Conservation (phyloP, 2,113 vertebrate genomes). For the Oncorhynchus tshawytscha region DNA sequence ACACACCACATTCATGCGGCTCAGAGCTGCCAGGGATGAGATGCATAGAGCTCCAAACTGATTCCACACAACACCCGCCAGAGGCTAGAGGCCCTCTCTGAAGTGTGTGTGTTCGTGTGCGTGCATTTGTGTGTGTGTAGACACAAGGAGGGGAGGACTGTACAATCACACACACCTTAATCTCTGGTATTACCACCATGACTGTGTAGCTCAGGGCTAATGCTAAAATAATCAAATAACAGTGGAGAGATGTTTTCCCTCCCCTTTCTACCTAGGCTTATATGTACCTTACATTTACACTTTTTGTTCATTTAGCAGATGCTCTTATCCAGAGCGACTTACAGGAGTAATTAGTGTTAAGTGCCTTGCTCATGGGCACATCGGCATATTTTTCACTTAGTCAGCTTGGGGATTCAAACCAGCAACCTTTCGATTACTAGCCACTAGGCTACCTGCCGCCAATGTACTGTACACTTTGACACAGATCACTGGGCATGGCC, state of each 20-base stretch:
- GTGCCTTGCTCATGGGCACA: too few species aligned
- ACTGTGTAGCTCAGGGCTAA: conserved; percentile 58
- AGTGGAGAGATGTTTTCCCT: conserved; percentile 34
- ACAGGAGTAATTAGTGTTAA: too few species aligned
- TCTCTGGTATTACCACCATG: conserved; percentile 68
- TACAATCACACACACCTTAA: conserved; percentile 72
- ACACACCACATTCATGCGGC: conserved; percentile 64
- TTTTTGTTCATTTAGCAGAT: too few species aligned
- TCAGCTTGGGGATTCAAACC: too few species aligned
- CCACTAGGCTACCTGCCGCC: too few species aligned
- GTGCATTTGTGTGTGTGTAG: neutral
- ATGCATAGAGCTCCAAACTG: conserved; percentile 30
- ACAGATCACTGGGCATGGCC: neutral
- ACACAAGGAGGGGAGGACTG: conserved; percentile 43
- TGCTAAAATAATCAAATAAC: conserved; percentile 72
- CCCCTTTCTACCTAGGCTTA: conserved; percentile 19
- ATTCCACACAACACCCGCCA: conserved; percentile 51
- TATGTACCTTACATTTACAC: too few species aligned
- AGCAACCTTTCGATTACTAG: too few species aligned
- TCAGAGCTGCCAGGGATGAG: conserved; percentile 48
- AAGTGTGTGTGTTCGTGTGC: neutral
- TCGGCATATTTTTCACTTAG: too few species aligned
- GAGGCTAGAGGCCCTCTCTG: conserved; percentile 51
- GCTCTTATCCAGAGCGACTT: too few species aligned
- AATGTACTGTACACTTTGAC: conserved; percentile 12